phyloP scores from a whole-genome alignment of 1,140 invertebrate genomes.

The Drosophila repleta region DNA sequence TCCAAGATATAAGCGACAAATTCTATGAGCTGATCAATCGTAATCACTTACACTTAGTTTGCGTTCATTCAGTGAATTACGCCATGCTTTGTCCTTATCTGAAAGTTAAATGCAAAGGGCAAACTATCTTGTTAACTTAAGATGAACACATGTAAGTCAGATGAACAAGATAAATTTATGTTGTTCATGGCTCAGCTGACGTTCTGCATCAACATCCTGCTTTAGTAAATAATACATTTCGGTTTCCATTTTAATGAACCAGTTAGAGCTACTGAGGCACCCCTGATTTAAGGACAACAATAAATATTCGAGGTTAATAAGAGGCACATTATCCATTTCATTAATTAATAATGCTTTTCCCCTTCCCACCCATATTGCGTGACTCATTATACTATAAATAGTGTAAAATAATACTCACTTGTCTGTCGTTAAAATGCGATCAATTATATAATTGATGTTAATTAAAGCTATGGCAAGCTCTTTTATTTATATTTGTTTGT shows the following conservation, averaged over 20 bases:
- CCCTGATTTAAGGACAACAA: too few species aligned
- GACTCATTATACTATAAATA: constrained; percentile 7
- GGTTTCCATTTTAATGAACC: too few species aligned
- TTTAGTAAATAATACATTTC: too few species aligned
- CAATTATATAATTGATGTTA: constrained; percentile 52
- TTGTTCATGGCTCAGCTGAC: too few species aligned
- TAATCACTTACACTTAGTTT: constrained; percentile 21
- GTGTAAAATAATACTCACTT: constrained; percentile 50
- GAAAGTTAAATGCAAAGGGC: not conserved
- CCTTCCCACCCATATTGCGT: not conserved
- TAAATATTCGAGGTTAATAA: too few species aligned
- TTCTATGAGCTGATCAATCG: constrained; percentile 13
- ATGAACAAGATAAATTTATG: too few species aligned
- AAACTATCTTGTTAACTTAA: too few species aligned
- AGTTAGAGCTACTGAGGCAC: too few species aligned
- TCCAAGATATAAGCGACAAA: constrained; percentile 13
- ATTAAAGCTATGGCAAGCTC: not conserved
- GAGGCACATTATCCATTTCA: not conserved
- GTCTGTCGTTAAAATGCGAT: constrained; percentile 32
- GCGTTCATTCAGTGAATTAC: not conserved
- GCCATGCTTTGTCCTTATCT: not conserved
- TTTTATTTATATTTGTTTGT: constrained; percentile 8
- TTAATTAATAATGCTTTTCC: not conserved
- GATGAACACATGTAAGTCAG: too few species aligned
- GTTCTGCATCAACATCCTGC: too few species aligned